Evolutionary conservation across 2,113 vertebrate genomes (phyloP).

Genomic region (Boulengeromyrus knoepffleri): DNA sequence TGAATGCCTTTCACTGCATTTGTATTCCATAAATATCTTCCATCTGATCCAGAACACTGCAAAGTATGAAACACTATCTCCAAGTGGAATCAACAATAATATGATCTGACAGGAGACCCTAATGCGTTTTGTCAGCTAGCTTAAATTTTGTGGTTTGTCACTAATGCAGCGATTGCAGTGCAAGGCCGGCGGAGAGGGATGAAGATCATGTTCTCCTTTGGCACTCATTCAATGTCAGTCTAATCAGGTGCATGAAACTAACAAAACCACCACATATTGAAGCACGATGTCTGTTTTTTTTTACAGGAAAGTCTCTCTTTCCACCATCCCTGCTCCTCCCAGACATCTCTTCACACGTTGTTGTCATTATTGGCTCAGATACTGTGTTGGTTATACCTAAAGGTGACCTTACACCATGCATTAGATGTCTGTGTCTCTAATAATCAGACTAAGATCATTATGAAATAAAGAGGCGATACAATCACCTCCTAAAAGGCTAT

Average conservation of each 20-base stretch:
- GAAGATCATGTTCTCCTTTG: no score
- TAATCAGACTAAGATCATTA: not conserved
- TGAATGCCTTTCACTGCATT: not conserved
- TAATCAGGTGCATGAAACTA: not conserved
- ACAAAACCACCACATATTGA: not conserved
- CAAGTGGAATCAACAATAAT: not conserved
- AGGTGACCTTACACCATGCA: not conserved
- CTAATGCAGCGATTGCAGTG: not conserved
- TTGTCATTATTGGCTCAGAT: not conserved
- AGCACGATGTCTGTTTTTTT: not conserved
- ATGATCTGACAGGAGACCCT: conserved; percentile 2
- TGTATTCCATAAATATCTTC: not conserved
- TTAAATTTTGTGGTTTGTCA: not conserved
- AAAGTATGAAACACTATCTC: not conserved
- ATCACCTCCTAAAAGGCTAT: not conserved
- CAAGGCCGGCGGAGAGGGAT: not conserved
- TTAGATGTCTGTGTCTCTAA: not conserved
- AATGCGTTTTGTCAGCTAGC: not conserved
- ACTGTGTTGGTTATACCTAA: not conserved
- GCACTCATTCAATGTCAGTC: not conserved
- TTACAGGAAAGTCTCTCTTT: not conserved
- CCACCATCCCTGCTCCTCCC: not conserved
- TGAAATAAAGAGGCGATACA: not conserved
- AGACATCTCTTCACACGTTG: not conserved
- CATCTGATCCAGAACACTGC: not conserved